These are phyloP conservation scores for Pinna nobilis DNA, from an alignment of 1,140 invertebrate species.

Conservation along the genomic window DNA sequence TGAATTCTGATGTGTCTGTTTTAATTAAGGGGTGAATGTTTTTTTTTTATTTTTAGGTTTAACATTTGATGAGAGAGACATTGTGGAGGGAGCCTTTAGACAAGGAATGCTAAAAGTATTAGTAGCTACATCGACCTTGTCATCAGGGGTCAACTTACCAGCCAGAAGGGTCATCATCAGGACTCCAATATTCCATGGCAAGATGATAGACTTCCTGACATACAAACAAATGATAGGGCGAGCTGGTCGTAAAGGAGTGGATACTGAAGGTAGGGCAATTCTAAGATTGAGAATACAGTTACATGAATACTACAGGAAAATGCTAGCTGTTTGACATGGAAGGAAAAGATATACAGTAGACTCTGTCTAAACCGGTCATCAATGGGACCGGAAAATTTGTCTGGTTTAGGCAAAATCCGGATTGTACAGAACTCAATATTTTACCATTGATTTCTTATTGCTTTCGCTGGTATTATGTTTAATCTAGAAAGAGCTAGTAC, in stretches of 20 bases:
- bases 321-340: no score
- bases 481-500: no score
- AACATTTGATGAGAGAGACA: constrained; percentile 96
- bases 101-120: constrained; percentile 89
- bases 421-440: no score
- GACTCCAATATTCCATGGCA: constrained; percentile 85
- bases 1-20: no score
- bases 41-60: constrained; percentile 78
- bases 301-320: no score
- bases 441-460: no score
- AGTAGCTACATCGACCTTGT: constrained; percentile 95
- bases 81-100: constrained; percentile 91
- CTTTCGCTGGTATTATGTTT: no score
- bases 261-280: constrained; percentile 70
- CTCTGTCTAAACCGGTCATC: no score
- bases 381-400: no score
- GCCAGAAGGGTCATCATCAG: constrained; percentile 94
- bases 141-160: constrained; percentile 97
- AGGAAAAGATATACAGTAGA: no score
- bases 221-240: constrained; percentile 98
- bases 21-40: constrained; percentile 3
- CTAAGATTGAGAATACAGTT: neutral
- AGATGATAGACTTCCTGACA: constrained; percentile 86
- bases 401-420: no score
- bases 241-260: constrained; percentile 95